These are phyloP conservation scores for Anabacerthia variegaticeps DNA, from an alignment of 2,797 vertebrate genomes.

Conservation along the genomic window DNA sequence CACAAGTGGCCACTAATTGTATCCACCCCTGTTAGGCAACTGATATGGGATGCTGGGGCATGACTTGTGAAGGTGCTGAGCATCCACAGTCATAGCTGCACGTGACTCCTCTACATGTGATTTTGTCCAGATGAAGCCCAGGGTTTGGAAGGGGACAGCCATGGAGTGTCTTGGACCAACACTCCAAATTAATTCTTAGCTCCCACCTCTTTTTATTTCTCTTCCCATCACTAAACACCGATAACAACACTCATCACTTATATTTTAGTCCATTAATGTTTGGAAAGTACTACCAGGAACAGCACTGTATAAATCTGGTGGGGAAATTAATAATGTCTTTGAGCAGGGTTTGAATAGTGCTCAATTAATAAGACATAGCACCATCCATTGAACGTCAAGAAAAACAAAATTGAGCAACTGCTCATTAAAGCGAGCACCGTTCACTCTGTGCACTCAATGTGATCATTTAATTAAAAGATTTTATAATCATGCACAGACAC, in stretches of 20 bases:
- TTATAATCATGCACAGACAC: conserved; percentile 36
- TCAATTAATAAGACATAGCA: conserved; percentile 12
- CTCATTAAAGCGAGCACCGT: conserved; percentile 59
- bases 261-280: background rate
- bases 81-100: background rate
- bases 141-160: background rate
- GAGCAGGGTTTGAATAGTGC: conserved; percentile 15
- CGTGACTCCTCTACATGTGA: background rate
- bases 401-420: conserved; percentile 65
- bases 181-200: background rate
- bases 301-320: background rate
- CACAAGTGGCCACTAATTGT: background rate
- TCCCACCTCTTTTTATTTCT: background rate
- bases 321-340: conserved; percentile 15
- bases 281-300: background rate
- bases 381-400: background rate
- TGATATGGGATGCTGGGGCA: background rate
- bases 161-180: background rate
- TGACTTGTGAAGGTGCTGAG: background rate
- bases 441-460: conserved; percentile 56
- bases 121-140: background rate
- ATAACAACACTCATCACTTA: background rate
- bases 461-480: conserved; percentile 68
- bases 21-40: background rate
- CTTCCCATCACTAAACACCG: background rate